Evolutionary conservation across 2,113 vertebrate species (phyloP).

Genomic region (Ptilorrhoa leucosticta): DNA sequence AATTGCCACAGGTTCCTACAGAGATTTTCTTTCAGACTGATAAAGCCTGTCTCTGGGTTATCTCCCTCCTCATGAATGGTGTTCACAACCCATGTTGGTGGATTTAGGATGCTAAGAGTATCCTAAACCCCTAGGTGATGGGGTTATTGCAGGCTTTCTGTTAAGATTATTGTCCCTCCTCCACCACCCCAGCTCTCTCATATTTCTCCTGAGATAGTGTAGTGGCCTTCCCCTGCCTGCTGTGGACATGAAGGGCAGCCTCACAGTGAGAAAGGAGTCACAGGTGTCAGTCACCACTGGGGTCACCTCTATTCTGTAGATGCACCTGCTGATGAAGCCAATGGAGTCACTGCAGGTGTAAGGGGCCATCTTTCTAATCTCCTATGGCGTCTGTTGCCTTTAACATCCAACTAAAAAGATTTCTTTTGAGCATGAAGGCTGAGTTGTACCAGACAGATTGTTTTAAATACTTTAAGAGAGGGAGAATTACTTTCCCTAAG

Average conservation of each 20-base stretch:
- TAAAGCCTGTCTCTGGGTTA: background rate
- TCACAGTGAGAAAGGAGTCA: background rate
- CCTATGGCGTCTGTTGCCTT: background rate
- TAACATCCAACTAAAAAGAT: background rate
- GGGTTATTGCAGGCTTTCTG: background rate
- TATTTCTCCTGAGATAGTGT: background rate
- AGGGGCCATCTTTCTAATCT: background rate
- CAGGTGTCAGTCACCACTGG: background rate
- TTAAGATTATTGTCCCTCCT: background rate
- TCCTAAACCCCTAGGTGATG: background rate
- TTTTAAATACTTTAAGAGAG: background rate
- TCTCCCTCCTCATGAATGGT: background rate
- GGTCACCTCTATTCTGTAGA: background rate
- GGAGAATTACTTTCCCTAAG: background rate
- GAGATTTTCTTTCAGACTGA: background rate
- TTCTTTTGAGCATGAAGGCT: background rate
- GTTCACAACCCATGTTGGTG: background rate
- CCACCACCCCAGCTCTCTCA: background rate
- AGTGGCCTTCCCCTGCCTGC: background rate
- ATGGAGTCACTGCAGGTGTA: background rate
- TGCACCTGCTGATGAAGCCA: background rate
- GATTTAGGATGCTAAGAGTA: background rate
- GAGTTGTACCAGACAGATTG: background rate
- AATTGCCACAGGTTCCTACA: background rate
- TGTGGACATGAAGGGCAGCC: background rate